Conservation (phyloP, 2,888 invertebrate species). For the Hipparchia sbordonii region DNA sequence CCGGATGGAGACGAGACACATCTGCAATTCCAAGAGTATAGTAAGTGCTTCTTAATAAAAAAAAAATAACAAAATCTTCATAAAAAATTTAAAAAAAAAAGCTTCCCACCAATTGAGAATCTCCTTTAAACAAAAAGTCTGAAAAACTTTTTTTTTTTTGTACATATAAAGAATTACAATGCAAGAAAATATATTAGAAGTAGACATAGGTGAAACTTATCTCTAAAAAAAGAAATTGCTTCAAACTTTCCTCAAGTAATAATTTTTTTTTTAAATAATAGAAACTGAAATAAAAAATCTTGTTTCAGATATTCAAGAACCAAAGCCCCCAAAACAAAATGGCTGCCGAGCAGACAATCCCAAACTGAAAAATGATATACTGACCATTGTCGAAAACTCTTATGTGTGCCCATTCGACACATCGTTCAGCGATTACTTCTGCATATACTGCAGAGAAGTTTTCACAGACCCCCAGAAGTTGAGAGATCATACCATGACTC, state of each 20-base stretch:
- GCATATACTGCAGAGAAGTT: slow-evolving; percentile 53
- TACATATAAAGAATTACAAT: too few relatives aligned
- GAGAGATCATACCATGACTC: slow-evolving; percentile 60
- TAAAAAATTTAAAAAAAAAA: too few relatives aligned
- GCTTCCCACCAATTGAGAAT: too few relatives aligned
- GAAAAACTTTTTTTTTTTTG: too few relatives aligned
- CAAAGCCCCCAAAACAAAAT: slow-evolving; percentile 27
- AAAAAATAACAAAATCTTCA: not conserved
- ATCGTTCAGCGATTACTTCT: slow-evolving; percentile 67
- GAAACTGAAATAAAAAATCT: not conserved
- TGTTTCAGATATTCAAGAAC: slow-evolving; percentile 32
- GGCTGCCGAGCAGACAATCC: slow-evolving; percentile 33
- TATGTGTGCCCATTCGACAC: slow-evolving; percentile 69
- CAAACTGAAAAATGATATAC: slow-evolving; percentile 54
- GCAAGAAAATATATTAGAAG: too few relatives aligned
- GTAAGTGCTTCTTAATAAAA: slow-evolving; percentile 25
- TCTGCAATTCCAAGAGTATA: slow-evolving; percentile 44
- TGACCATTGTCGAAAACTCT: slow-evolving; percentile 62
- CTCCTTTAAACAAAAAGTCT: too few relatives aligned
- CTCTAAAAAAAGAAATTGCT: too few relatives aligned
- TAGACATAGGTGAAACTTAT: too few relatives aligned
- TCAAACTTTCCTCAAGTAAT: not conserved
- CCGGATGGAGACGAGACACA: slow-evolving; percentile 43
- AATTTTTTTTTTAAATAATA: not conserved
- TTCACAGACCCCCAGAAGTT: slow-evolving; percentile 65